These are phyloP conservation scores for Dipodomys ordii DNA, from an alignment of 2,113 vertebrate genomes.

Conservation along the genomic window DNA sequence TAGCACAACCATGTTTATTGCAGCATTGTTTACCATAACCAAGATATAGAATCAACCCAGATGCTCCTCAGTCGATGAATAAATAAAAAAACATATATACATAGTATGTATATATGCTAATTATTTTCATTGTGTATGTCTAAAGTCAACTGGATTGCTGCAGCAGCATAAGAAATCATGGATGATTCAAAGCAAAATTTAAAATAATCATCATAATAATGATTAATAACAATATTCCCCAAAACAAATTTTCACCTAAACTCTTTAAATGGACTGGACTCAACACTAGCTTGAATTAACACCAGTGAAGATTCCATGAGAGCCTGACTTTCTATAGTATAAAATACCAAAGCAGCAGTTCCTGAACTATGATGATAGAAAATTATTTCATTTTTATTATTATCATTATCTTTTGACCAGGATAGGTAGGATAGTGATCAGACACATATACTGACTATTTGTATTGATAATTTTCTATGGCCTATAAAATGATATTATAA, in stretches of 20 bases:
- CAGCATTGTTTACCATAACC: too few species aligned
- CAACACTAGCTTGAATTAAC: neutral
- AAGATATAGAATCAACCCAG: too few species aligned
- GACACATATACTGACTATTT: too few species aligned
- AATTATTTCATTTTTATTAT: neutral
- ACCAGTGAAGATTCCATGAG: neutral
- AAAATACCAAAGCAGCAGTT: neutral
- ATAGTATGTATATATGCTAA: neutral
- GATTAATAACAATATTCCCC: neutral
- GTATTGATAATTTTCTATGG: too few species aligned
- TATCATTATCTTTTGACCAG: neutral
- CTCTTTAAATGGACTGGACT: neutral
- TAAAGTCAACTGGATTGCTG: neutral
- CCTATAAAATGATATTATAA: too few species aligned
- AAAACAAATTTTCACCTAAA: neutral
- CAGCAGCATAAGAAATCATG: constrained; percentile 5
- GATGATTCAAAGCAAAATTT: constrained; percentile 1
- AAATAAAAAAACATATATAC: too few species aligned
- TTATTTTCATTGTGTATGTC: constrained; percentile 13
- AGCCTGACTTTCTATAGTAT: neutral
- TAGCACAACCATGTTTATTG: too few species aligned
- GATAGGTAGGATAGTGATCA: too few species aligned
- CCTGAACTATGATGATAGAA: neutral
- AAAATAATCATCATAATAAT: neutral
- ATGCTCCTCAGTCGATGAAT: too few species aligned